A percentile compares a stretch with the other conserved stretches of the same genome.
Conservation (phyloP, 2,113 vertebrate genomes). For the Microtus ochrogaster region DNA sequence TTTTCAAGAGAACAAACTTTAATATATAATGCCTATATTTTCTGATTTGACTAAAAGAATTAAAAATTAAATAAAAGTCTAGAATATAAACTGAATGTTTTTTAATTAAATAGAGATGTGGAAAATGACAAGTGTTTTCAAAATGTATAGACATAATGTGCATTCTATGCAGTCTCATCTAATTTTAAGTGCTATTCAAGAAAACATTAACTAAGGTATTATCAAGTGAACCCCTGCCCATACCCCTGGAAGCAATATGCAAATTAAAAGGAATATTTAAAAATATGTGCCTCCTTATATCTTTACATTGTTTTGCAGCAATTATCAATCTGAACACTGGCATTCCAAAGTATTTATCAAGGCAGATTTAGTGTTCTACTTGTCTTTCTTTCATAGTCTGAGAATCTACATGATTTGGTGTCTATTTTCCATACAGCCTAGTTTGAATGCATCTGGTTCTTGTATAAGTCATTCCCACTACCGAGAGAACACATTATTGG, state of each 20-base stretch:
- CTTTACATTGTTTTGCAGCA: neutral
- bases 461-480: neutral
- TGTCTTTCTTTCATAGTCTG: neutral
- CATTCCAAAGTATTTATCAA: neutral
- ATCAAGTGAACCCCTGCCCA: neutral
- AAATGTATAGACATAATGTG: neutral
- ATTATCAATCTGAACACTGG: neutral
- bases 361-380: neutral
- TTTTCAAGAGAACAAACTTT: neutral
- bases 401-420: neutral
- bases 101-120: neutral
- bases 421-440: neutral
- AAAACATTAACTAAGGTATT: neutral
- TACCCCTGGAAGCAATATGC: neutral
- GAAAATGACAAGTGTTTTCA: neutral
- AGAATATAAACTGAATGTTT: neutral
- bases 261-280: neutral
- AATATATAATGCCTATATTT: neutral
- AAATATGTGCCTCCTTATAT: neutral
- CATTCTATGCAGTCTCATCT: neutral
- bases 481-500: neutral
- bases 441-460: neutral
- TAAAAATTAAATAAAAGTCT: neutral
- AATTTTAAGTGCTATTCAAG: neutral
- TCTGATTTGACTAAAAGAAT: neutral